Evolutionary conservation across 2,888 invertebrate genomes (phyloP), one percentile per base, ranked within the genome.

Genomic region (Diabrotica balteata): DNA sequence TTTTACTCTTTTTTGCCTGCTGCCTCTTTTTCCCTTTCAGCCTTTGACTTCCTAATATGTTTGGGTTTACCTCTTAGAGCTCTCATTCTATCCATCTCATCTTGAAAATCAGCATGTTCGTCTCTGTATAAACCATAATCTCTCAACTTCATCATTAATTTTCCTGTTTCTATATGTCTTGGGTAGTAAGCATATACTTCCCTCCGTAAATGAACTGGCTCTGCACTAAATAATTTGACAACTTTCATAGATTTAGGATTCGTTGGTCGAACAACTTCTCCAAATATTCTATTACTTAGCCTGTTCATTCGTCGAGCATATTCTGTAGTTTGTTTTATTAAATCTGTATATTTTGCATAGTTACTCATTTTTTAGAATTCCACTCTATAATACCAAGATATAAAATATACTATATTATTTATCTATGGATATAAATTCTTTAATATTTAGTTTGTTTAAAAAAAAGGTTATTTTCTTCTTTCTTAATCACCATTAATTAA

Each of bases 31-130:
- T 71, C 73, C 8, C 66, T 63, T 53, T 73, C 53, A 8, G 68
- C 70, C 52, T 76, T 74, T 49, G 68, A 62, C 59, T 79, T 78
- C 46, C 77, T 77, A 72, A 76, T 80, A 59, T 74, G 86, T 86
- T 59, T 88, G 2, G 87, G 88, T 82, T 95, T 96, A 8, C 96
- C 96, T 66, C 94, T 85, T 11, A 96, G 85, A 66, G 88, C 90
- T 66, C 93, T 86, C 76, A 94, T 84, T 66, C 95, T 87, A 73
- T 88, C 87, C 90, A 94, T 94, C 85, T 96, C 96, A 59, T 96
- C 95, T 75, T 90, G 90, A 80, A 95, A 96, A 84, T 96, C 96
- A 80, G 91, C 88, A 83, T 96, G 96, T 81, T 96, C 96, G 79
- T 96, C 95, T 67, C 95, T 87, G 82, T 87, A 95, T 6, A 95